These are phyloP conservation scores for Pseudotriccus pelzelni DNA, from an alignment of 2,797 vertebrate species.

Conservation along the genomic window DNA sequence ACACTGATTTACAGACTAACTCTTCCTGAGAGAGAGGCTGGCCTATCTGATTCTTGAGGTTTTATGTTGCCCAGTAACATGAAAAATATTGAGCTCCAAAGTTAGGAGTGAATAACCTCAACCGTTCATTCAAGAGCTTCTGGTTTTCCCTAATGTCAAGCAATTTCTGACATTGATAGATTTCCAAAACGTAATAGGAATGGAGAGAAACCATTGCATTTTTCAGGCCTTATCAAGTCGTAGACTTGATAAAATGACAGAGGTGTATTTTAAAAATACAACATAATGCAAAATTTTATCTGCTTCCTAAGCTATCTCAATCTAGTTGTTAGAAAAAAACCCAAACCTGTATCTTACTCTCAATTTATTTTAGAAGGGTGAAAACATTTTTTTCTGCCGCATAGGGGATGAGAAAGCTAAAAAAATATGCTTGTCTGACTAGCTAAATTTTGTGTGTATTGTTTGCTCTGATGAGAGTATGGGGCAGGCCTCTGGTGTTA, in stretches of 20 bases:
- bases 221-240: background rate
- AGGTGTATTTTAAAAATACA: background rate
- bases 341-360: background rate
- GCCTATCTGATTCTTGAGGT: background rate
- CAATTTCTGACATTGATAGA: background rate
- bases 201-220: background rate
- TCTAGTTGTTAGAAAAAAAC: background rate
- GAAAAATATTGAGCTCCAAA: background rate
- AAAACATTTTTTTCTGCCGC: background rate
- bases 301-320: background rate
- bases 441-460: background rate
- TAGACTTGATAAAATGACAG: background rate
- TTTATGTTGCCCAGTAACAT: background rate
- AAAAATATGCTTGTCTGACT: background rate
- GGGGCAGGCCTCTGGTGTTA: background rate
- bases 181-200: background rate
- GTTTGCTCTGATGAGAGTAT: background rate
- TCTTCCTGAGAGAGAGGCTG: background rate
- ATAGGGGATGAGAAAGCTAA: background rate
- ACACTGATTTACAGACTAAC: background rate
- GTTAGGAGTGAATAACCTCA: background rate
- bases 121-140: background rate
- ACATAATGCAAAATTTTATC: background rate
- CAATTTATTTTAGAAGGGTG: background rate
- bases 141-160: background rate